These are phyloP conservation scores for Clamator glandarius DNA, from an alignment of 2,797 vertebrate genomes.

Conservation along the genomic window DNA sequence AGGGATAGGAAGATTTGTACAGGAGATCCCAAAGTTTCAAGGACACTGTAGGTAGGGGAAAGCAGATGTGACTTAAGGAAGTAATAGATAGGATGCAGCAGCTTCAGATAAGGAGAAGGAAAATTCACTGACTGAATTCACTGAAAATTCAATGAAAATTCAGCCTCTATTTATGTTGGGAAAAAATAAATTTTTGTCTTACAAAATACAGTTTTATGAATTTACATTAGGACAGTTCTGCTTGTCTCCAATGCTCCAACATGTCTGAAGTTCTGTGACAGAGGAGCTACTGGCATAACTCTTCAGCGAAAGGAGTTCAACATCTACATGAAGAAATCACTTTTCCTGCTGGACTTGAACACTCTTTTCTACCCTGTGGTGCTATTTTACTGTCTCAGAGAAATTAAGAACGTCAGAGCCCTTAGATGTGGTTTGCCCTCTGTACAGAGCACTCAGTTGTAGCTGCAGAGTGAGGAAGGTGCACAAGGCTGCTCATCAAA, in stretches of 20 bases:
- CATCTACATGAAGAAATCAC: background rate
- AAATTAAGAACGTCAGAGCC: background rate
- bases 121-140: background rate
- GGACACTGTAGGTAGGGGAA: background rate
- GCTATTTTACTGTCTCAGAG: background rate
- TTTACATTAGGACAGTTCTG: background rate
- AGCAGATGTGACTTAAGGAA: background rate
- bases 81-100: background rate
- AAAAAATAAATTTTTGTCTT: background rate
- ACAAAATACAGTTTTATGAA: background rate
- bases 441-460: background rate
- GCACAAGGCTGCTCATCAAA: background rate
- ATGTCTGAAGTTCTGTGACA: background rate
- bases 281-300: background rate
- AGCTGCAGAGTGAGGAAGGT: background rate
- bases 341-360: background rate
- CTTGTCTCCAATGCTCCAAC: background rate
- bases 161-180: background rate
- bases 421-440: background rate
- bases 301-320: background rate
- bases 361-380: background rate
- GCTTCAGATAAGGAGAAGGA: background rate
- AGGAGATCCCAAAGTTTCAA: background rate
- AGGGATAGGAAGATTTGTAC: background rate
- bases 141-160: background rate